These are phyloP conservation scores for Pantelozetes paolii DNA, from an alignment of 2,888 invertebrate species.

Conservation along the genomic window DNA sequence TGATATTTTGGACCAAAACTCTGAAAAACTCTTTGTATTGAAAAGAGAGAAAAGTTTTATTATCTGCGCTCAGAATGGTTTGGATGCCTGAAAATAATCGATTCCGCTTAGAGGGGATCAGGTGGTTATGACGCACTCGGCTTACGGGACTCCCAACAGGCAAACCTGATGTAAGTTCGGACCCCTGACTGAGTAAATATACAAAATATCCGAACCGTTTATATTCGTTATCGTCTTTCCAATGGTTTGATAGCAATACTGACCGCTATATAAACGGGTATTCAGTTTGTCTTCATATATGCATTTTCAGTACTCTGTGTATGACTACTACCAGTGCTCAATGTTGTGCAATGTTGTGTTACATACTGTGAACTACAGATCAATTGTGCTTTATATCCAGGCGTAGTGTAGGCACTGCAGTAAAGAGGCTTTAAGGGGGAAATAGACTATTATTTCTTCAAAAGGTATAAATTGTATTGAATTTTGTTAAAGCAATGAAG, in stretches of 20 bases:
- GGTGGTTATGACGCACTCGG: slow-evolving; percentile 34
- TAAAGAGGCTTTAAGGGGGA: slow-evolving; percentile 32
- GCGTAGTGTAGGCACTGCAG: slow-evolving; percentile 13
- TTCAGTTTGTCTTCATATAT: neutral
- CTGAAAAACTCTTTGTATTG: slow-evolving; percentile 28
- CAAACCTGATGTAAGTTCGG: slow-evolving; percentile 30
- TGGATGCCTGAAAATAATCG: slow-evolving; percentile 23
- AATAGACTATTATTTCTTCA: slow-evolving; percentile 9
- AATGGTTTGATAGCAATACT: neutral
- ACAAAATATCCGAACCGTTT: slow-evolving; percentile 19
- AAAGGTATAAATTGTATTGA: neutral
- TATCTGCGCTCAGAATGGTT: neutral
- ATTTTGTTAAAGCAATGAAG: neutral
- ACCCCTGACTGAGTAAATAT: slow-evolving; percentile 29
- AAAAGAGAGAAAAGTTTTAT: neutral
- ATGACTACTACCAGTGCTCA: neutral
- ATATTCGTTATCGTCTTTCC: slow-evolving; percentile 12
- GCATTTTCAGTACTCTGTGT: neutral
- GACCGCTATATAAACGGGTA: neutral
- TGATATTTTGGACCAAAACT: neutral
- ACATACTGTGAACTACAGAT: neutral
- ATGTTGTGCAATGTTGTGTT: neutral
- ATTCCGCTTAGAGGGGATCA: slow-evolving; percentile 33
- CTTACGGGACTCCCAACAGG: slow-evolving; percentile 33
- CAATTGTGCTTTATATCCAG: neutral